A percentile compares a stretch with the other conserved stretches of the same genome.
Evolutionary conservation across 2,113 vertebrate genomes (phyloP).

Genomic region (Entomyzon cyanotis): DNA sequence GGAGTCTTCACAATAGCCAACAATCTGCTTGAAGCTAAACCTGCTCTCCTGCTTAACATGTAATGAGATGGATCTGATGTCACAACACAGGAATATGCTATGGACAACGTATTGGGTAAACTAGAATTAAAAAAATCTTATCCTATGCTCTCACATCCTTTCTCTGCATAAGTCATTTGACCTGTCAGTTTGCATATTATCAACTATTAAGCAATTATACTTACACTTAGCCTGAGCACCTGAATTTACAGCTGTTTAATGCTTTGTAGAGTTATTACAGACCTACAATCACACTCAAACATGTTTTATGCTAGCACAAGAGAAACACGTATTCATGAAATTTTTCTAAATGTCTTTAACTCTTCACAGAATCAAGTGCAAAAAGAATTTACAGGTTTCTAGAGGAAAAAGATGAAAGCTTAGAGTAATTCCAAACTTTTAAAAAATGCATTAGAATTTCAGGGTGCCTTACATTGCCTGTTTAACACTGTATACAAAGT

Average conservation of each 20-base stretch:
- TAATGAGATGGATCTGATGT: not conserved
- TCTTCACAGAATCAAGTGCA: not conserved
- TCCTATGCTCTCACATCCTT: not conserved
- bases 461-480: not conserved
- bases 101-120: fast-evolving
- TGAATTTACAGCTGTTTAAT: not conserved
- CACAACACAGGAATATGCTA: not conserved
- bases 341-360: not conserved
- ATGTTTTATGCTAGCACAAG: not conserved
- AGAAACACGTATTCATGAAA: not conserved
- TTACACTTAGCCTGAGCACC: not conserved
- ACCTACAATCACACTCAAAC: not conserved
- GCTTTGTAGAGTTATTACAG: not conserved
- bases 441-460: not conserved
- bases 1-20: not conserved
- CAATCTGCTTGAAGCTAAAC: not conserved
- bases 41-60: fast-evolving
- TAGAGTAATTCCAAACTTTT: not conserved
- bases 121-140: not conserved
- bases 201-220: not conserved
- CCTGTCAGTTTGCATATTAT: not conserved
- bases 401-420: not conserved
- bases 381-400: not conserved
- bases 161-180: not conserved
- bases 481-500: not conserved